Percentiles rank a stretch among this genome's conserved stretches.
Conservation (phyloP, 2,797 vertebrate species). For the Poeciliopsis paucimaculata region DNA sequence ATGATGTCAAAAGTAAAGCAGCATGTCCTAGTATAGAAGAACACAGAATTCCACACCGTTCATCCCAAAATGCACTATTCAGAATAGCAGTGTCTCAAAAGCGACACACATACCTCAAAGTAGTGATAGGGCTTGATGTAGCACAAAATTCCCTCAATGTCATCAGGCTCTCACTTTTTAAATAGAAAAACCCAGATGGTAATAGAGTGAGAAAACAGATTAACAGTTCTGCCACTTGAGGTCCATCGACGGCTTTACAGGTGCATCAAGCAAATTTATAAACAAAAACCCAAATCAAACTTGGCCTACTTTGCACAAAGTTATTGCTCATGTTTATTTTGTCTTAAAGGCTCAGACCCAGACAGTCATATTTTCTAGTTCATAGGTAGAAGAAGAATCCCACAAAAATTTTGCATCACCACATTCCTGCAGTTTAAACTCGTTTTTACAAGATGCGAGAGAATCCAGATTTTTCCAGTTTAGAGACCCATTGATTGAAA, state of each 20-base stretch:
- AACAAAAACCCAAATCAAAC: neutral
- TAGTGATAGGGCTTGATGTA: neutral
- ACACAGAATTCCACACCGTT: neutral
- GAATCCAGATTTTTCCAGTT: neutral
- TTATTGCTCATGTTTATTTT: neutral
- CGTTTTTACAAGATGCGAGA: neutral
- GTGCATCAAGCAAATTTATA: neutral
- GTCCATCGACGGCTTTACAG: neutral
- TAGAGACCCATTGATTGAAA: neutral
- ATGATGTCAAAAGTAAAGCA: neutral
- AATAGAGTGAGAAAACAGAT: neutral
- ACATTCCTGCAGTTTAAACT: neutral
- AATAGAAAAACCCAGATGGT: neutral
- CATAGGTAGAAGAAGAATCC: neutral
- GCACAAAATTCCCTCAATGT: neutral
- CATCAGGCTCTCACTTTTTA: neutral
- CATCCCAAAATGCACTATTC: neutral
- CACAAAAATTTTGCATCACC: neutral
- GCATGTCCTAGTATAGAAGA: neutral
- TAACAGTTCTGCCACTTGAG: neutral
- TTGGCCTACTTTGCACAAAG: neutral
- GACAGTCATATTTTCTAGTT: neutral
- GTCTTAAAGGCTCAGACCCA: neutral
- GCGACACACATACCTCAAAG: neutral
- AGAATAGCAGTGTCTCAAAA: neutral